Evolutionary conservation across 2,797 vertebrate genomes (phyloP).

Genomic region (Varecia variegata): DNA sequence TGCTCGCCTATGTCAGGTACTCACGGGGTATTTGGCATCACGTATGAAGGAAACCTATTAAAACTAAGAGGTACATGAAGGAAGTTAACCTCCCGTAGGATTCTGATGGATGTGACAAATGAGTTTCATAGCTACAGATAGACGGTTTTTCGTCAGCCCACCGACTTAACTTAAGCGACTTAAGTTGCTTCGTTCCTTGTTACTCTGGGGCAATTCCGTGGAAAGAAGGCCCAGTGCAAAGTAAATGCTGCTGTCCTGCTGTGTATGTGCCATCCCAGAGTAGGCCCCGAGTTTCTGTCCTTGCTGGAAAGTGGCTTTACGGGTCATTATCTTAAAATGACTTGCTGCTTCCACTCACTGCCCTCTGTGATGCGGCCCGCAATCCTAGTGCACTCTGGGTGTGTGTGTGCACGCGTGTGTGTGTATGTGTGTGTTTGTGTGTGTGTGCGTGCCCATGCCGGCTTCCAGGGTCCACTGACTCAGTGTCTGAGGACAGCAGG

Average conservation of each 20-base stretch:
- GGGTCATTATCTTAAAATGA: neutral
- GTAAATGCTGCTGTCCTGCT: neutral
- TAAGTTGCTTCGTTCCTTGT: neutral
- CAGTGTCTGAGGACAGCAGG: neutral
- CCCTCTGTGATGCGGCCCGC: rapidly evolving
- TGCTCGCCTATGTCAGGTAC: no score
- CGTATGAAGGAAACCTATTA: rapidly evolving
- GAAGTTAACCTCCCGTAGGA: neutral
- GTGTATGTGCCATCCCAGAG: rapidly evolving
- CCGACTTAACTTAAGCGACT: neutral
- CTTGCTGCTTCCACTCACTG: rapidly evolving
- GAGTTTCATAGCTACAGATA: neutral
- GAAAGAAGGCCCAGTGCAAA: neutral
- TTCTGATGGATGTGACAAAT: neutral
- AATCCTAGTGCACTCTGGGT: neutral
- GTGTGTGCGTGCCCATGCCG: rapidly evolving
- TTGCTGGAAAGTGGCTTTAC: neutral
- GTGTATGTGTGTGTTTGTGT: neutral
- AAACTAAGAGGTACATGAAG: neutral
- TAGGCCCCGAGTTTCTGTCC: neutral
- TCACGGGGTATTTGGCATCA: rapidly evolving
- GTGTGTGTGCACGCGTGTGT: neutral
- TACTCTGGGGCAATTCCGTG: neutral
- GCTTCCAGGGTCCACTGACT: neutral
- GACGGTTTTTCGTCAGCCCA: rapidly evolving